Conservation (phyloP, 2,888 invertebrate species). For the Athalia cordata region DNA sequence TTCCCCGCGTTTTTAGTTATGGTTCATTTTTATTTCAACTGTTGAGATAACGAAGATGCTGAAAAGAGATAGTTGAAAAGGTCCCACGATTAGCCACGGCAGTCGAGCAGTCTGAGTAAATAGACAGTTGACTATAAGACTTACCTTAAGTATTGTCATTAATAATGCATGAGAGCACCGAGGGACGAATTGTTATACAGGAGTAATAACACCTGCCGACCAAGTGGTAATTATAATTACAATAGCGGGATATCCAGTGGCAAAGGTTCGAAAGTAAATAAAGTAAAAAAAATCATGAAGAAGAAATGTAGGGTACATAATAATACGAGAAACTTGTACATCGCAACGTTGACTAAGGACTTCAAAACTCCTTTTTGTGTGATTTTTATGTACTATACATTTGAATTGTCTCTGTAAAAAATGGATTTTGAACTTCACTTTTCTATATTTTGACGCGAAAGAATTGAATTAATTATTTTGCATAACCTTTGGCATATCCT, state of each 20-base stretch:
- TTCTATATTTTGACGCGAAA: too few species aligned
- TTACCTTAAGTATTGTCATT: conserved; percentile 18
- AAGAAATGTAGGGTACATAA: not conserved
- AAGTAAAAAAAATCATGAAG: not conserved
- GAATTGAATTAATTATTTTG: too few species aligned
- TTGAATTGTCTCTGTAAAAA: too few species aligned
- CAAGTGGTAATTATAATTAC: conserved; percentile 39
- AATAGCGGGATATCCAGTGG: conserved; percentile 19
- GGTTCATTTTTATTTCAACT: too few species aligned
- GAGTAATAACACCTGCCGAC: conserved; percentile 42
- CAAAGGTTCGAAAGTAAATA: not conserved
- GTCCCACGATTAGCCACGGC: conserved; percentile 42
- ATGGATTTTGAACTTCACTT: too few species aligned
- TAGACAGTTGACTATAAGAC: conserved; percentile 5
- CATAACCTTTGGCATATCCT: too few species aligned
- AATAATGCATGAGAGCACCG: conserved; percentile 34
- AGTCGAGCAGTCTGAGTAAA: conserved; percentile 33
- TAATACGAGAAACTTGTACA: conserved; percentile 10
- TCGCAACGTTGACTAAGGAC: conserved; percentile 5
- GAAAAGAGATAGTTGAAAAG: conserved; percentile 32
- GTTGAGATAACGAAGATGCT: too few species aligned
- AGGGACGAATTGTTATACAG: conserved; percentile 44
- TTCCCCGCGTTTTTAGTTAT: too few species aligned
- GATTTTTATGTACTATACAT: not conserved
- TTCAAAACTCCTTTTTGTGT: conserved; percentile 29